phyloP scores from a whole-genome alignment of 2,888 invertebrate genomes.

The Actias luna region DNA sequence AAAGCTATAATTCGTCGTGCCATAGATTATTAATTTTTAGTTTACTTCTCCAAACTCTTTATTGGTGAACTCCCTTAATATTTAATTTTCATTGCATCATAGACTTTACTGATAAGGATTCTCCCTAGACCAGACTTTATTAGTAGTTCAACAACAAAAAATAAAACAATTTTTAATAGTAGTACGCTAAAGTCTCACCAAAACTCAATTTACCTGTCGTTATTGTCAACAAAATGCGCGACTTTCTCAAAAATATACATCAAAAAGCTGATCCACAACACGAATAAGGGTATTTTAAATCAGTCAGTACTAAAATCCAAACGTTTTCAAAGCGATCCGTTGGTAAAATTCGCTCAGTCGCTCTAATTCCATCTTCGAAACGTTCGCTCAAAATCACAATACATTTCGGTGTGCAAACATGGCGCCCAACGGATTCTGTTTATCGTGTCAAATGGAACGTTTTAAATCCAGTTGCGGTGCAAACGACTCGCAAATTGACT shows the following conservation, averaged over 20 bases:
- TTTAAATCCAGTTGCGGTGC: constrained; percentile 43
- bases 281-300: neutral
- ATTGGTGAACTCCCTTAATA: too few species aligned
- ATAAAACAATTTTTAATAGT: too few species aligned
- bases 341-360: constrained; percentile 30
- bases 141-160: too few species aligned
- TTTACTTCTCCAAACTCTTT: too few species aligned
- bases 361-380: constrained; percentile 34
- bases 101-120: too few species aligned
- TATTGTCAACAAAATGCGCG: too few species aligned
- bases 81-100: too few species aligned
- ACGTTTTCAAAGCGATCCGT: neutral
- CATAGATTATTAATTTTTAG: too few species aligned
- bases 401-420: constrained; percentile 42
- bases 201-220: too few species aligned
- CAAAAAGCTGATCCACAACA: neutral
- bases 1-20: too few species aligned
- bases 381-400: constrained; percentile 34
- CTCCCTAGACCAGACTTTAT: too few species aligned
- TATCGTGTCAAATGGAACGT: constrained; percentile 55
- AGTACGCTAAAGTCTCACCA: too few species aligned
- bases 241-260: neutral
- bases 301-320: neutral
- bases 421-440: constrained; percentile 37
- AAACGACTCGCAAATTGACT: constrained; percentile 22